Percentiles rank a stretch among this genome's conserved stretches.
phyloP scores from a whole-genome alignment of 2,113 vertebrate species.

The Gambusia affinis region DNA sequence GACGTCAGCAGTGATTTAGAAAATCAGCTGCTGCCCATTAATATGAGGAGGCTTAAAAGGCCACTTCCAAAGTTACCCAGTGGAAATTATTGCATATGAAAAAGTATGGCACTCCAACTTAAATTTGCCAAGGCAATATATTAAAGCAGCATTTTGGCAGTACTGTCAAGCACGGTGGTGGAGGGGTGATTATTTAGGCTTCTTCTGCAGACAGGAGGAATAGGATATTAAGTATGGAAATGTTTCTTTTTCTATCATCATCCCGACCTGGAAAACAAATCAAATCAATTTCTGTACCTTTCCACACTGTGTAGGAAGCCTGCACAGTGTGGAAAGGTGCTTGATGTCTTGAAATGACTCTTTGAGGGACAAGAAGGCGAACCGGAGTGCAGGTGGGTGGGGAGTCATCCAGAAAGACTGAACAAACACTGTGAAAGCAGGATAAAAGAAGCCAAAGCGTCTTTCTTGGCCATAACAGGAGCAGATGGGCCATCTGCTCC shows the following conservation, averaged over 20 bases:
- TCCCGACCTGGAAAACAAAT: too few species aligned
- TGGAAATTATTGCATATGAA: too few species aligned
- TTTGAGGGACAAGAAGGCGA: constrained; percentile 13
- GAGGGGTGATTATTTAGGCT: background rate
- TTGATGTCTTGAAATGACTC: constrained; percentile 24
- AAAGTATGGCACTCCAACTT: background rate
- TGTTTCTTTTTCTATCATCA: too few species aligned
- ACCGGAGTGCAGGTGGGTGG: constrained; percentile 14
- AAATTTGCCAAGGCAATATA: background rate
- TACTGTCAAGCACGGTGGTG: background rate
- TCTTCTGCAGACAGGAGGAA: background rate
- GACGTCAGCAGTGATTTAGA: background rate
- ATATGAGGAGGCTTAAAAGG: too few species aligned
- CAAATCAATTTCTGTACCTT: too few species aligned
- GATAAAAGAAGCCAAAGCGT: constrained; percentile 46
- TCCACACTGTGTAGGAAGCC: background rate
- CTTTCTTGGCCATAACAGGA: constrained; percentile 31
- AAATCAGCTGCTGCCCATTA: background rate
- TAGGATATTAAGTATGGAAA: too few species aligned
- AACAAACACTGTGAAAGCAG: constrained; percentile 34
- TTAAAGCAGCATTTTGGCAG: background rate
- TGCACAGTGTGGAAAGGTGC: constrained; percentile 8
- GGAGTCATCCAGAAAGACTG: constrained; percentile 29
- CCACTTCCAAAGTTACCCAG: too few species aligned
- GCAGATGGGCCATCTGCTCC: constrained; percentile 52